These are phyloP conservation scores for Lateolabrax maculatus DNA, from an alignment of 2,797 vertebrate species.

Conservation along the genomic window DNA sequence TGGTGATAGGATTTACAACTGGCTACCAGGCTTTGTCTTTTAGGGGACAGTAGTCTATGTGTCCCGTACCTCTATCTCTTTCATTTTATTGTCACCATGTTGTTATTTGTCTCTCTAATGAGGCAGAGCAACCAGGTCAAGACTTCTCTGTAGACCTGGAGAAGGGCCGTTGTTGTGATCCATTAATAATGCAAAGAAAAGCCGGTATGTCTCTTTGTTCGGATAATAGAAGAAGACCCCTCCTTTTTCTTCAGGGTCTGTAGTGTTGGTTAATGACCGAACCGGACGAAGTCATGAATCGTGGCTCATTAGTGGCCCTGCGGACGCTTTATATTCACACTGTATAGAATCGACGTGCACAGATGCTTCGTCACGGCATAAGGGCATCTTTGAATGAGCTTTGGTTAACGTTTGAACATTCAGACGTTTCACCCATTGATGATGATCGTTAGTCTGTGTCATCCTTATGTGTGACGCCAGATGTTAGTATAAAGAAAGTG, in stretches of 20 bases:
- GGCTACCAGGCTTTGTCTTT: constrained; percentile 67
- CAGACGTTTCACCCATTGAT: constrained; percentile 47
- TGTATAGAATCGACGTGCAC: constrained; percentile 44
- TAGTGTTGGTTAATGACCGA: constrained; percentile 57
- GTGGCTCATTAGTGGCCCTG: constrained; percentile 55
- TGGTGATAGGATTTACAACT: constrained; percentile 69
- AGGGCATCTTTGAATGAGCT: constrained; percentile 37
- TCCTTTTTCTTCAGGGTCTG: constrained; percentile 51
- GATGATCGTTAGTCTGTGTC: constrained; percentile 43
- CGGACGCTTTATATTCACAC: constrained; percentile 42
- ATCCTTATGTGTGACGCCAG: constrained; percentile 46
- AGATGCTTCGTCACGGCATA: constrained; percentile 48
- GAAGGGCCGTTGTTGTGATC: constrained; percentile 70
- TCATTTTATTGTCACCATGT: constrained; percentile 76
- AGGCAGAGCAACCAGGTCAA: constrained; percentile 63
- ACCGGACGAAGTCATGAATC: constrained; percentile 53
- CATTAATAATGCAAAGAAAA: constrained; percentile 82
- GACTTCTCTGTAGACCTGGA: constrained; percentile 73
- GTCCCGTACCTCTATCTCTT: constrained; percentile 56
- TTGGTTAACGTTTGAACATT: constrained; percentile 62
- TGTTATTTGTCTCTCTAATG: constrained; percentile 77
- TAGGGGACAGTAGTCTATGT: constrained; percentile 41
- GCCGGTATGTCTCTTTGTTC: constrained; percentile 58
- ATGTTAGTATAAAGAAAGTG: constrained; percentile 64
- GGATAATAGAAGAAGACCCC: constrained; percentile 49